phyloP scores from a whole-genome alignment of 2,797 vertebrate species.

The Anas capensis region DNA sequence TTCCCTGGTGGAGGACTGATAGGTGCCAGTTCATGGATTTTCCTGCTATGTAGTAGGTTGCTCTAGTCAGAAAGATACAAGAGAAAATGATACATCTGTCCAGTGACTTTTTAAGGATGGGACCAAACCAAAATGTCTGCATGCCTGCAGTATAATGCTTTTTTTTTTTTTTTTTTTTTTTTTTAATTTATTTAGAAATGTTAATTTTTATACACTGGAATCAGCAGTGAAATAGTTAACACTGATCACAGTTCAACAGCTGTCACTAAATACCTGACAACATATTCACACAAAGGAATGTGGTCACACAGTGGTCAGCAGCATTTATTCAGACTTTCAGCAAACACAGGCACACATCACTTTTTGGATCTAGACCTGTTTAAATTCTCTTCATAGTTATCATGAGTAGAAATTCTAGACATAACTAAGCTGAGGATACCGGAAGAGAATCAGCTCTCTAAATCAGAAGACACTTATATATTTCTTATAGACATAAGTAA shows the following conservation, averaged over 20 bases:
- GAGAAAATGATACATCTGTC: background rate
- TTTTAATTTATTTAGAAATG: background rate
- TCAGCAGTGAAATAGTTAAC: background rate
- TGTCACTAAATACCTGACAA: background rate
- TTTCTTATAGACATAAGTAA: background rate
- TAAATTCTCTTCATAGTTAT: background rate
- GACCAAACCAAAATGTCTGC: background rate
- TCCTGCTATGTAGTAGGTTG: background rate
- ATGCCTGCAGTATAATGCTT: background rate
- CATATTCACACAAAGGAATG: background rate
- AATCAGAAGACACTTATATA: background rate
- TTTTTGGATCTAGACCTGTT: background rate
- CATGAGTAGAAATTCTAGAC: background rate
- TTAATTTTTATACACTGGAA: background rate
- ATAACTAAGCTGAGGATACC: background rate
- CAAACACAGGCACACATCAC: background rate
- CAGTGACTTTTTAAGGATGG: background rate
- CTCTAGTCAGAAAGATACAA: background rate
- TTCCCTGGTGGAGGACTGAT: background rate
- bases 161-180: background rate
- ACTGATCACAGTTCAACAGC: background rate
- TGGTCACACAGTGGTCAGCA: background rate
- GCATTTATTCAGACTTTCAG: background rate
- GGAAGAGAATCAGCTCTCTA: background rate
- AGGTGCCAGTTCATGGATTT: background rate